Evolutionary conservation across 2,113 vertebrate genomes (phyloP).

Genomic region (Corythornis cristatus): DNA sequence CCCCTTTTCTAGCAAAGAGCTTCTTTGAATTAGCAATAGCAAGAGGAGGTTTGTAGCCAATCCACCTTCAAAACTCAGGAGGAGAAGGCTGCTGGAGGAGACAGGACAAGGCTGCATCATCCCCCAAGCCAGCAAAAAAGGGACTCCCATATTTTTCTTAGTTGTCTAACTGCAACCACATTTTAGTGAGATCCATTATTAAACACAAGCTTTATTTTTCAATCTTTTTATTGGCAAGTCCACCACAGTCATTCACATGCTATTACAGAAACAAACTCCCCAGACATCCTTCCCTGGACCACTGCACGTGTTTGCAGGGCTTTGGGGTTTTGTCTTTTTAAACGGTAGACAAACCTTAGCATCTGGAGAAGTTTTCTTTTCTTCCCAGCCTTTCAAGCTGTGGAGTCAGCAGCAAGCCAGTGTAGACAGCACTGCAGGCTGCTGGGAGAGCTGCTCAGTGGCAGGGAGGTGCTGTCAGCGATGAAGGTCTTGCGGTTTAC

Average conservation of each 20-base stretch:
- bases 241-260: background rate
- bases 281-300: background rate
- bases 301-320: no score
- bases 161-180: background rate
- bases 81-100: background rate
- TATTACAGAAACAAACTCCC: background rate
- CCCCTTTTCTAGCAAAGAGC: background rate
- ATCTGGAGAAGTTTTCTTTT: background rate
- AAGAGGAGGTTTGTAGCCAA: background rate
- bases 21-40: background rate
- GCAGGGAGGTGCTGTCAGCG: background rate
- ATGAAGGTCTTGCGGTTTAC: slow-evolving; percentile 89
- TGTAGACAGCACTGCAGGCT: background rate
- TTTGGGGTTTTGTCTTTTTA: background rate
- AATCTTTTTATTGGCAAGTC: slow-evolving; percentile 27
- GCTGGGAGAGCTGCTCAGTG: background rate
- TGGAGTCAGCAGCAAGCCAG: background rate
- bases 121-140: background rate
- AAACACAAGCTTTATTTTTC: background rate
- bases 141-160: background rate
- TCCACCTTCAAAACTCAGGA: background rate
- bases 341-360: background rate
- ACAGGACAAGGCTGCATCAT: background rate
- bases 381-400: background rate
- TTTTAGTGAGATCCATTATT: background rate